phyloP scores from a whole-genome alignment of 2,113 vertebrate species.

The Columba livia region DNA sequence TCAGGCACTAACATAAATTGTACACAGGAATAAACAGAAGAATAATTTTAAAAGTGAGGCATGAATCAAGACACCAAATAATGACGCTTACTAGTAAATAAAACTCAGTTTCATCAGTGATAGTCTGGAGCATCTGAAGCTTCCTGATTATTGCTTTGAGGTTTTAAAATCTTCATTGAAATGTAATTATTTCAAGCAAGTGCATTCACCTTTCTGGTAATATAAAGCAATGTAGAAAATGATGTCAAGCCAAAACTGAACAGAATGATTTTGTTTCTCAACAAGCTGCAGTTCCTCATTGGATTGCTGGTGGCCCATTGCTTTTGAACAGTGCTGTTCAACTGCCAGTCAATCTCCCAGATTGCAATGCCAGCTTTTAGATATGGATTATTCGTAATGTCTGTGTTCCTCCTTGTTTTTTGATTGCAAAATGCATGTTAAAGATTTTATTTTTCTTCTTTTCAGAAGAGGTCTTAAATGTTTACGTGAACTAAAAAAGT shows the following conservation, averaged over 20 bases:
- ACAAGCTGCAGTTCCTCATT: neutral
- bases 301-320: neutral
- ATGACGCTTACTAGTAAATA: neutral
- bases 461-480: neutral
- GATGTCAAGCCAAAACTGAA: neutral
- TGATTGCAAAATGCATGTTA: neutral
- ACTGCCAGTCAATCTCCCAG: neutral
- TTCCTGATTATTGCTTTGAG: neutral
- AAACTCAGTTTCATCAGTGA: neutral
- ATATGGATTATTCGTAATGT: neutral
- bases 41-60: neutral
- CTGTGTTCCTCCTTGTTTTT: neutral
- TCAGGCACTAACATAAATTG: neutral
- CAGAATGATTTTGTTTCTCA: neutral
- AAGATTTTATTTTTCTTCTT: constrained; percentile 1
- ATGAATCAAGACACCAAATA: neutral
- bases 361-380: neutral
- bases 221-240: neutral
- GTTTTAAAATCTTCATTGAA: neutral
- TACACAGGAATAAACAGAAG: neutral
- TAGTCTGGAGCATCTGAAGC: neutral
- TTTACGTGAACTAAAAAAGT: neutral
- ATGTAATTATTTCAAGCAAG: neutral
- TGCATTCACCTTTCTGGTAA: neutral
- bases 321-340: neutral